Conservation (phyloP, 1,140 invertebrate species). For the Tyrophagus putrescentiae region DNA sequence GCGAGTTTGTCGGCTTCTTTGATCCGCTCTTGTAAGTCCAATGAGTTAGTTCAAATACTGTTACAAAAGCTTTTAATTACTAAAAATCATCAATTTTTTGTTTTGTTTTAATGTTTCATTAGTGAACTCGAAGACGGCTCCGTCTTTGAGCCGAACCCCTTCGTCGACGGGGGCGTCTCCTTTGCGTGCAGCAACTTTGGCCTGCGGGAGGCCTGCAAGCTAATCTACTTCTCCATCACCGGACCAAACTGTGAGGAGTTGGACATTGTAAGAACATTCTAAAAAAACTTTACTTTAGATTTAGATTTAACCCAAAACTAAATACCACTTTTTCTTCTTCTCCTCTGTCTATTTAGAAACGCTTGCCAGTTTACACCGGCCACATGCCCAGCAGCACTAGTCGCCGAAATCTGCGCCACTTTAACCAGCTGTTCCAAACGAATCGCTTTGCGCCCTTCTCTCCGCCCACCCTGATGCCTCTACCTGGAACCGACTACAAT, state of each 20-base stretch:
- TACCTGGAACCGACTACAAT: constrained; percentile 6
- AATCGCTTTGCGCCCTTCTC: background rate
- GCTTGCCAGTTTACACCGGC: constrained; percentile 47
- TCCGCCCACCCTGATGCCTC: background rate
- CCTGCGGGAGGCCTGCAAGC: background rate
- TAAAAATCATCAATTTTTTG: background rate
- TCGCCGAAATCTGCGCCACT: constrained; percentile 51
- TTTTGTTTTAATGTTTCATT: background rate
- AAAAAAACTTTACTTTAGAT: too few relatives aligned
- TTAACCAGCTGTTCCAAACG: constrained; percentile 33
- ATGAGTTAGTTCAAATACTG: too few relatives aligned
- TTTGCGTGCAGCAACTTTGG: background rate
- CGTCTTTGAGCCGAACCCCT: background rate
- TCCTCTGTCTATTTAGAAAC: too few relatives aligned
- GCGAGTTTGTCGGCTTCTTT: background rate
- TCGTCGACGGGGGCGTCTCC: background rate
- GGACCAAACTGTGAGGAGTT: background rate
- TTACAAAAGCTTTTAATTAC: too few relatives aligned
- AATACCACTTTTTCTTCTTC: too few relatives aligned
- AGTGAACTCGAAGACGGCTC: background rate
- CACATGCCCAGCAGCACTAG: constrained; percentile 71
- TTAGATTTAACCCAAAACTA: too few relatives aligned
- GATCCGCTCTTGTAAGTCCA: background rate
- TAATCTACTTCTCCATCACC: background rate
- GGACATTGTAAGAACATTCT: too few relatives aligned